A percentile compares a stretch with the other conserved stretches of the same genome.
These are phyloP conservation scores for Silurus lanzhouensis DNA, from an alignment of 2,797 vertebrate genomes.

Conservation along the genomic window DNA sequence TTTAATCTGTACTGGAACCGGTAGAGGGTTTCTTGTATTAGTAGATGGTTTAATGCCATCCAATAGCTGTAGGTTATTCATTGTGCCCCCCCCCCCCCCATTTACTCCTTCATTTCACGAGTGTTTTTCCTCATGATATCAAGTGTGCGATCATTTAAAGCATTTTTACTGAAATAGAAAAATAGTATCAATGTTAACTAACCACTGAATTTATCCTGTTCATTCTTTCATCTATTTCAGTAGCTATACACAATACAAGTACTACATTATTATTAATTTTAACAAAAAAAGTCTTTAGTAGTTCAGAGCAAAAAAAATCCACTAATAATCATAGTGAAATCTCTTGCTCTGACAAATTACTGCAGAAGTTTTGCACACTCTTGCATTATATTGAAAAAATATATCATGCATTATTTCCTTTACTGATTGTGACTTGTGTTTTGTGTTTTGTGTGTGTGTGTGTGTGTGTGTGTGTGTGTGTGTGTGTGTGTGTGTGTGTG, in stretches of 20 bases:
- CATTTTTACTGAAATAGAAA: not conserved
- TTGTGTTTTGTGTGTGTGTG: no score
- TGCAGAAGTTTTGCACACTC: not conserved
- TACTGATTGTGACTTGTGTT: not conserved
- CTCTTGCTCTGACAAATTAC: not conserved
- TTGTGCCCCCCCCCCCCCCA: conserved; percentile 57
- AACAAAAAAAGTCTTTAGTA: not conserved
- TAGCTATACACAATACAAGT: not conserved
- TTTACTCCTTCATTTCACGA: conserved; percentile 50
- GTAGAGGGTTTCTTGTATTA: conserved; percentile 72
- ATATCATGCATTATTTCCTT: conserved; percentile 12
- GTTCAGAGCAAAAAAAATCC: not conserved
- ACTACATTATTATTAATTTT: not conserved
- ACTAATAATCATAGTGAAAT: not conserved
- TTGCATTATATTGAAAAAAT: not conserved
- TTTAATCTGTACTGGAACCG: conserved; percentile 72
- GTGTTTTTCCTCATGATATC: not conserved
- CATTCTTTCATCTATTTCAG: not conserved
- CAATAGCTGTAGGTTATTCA: conserved; percentile 70
- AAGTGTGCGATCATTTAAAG: not conserved
- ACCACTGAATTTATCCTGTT: not conserved
- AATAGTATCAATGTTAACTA: not conserved
- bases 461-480: no score
- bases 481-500: no score
- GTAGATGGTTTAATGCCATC: conserved; percentile 67